Base-by-base conservation (phyloP, 1,140 invertebrate genomes). In the Leptonema lineaticorne region DNA sequence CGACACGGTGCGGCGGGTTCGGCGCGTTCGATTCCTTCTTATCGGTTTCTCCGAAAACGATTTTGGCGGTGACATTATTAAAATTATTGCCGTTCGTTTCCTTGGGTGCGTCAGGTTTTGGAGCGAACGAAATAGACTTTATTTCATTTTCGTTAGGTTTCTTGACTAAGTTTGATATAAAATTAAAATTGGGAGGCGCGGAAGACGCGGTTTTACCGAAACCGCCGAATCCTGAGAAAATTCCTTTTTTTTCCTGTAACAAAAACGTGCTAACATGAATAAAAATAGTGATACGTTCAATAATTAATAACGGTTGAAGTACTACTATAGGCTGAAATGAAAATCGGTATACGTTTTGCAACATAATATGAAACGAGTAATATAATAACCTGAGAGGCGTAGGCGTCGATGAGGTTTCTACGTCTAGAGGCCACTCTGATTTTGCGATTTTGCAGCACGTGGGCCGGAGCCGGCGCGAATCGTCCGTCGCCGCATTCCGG, bases 391-490 rank as follows among this genome's bases (percentile, higher is more conserved):
- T n/a, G n/a, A n/a, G 59, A 2, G 8, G 6, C 16, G 37, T 26
- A 26, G 50, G 18, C 27, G 20, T 9, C 11, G 33, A 4, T 30
- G 9, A 50, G 69, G 77, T 27, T 59, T 70, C 70, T n/a, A n/a
- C 74, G 78, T 74, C 90, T 83, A 73, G 93, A 82, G 77, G 92
- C 94, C 71, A 86, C 88, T 81, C 88, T 90, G 27, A 95, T 89
- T 69, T 90, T 83, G 76, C 94, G 85, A 73, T 86, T 87, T 74
- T 90, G 86, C 22, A 96, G 76, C 63, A 88, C 82, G 53, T 92
- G 88, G 41, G 87, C 83, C 0, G 87, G 64, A 5, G 93, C 93
- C 74, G 84, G 84, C 73, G 83, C 79, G 77, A 92, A 94, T 59
- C 77, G 84, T 20, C 91, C 92, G 68, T 86, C 83, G 72, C 92